Conservation (phyloP, 1,140 invertebrate genomes). For the Nymphalis io region DNA sequence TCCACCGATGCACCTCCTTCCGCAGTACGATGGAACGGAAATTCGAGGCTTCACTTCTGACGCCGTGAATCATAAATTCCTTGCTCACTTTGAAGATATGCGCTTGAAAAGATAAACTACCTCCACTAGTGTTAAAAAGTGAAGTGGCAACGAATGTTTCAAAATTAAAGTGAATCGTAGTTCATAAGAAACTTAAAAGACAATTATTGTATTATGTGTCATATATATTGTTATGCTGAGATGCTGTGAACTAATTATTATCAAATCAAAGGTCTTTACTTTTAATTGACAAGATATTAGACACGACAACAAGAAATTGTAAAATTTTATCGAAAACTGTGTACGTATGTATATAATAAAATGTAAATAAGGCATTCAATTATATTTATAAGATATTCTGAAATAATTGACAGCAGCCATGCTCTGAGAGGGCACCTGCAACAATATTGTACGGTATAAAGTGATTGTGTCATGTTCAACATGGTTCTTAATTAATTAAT, state of each 20-base stretch:
- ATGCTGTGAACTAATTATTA: background rate
- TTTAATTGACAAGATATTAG: slow-evolving; percentile 2
- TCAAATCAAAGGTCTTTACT: background rate
- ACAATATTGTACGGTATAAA: slow-evolving; percentile 29
- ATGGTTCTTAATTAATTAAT: slow-evolving; percentile 37
- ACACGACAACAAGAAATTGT: slow-evolving; percentile 14
- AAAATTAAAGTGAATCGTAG: background rate
- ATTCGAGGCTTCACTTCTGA: slow-evolving; percentile 51
- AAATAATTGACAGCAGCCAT: background rate
- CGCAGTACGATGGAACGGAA: slow-evolving; percentile 51
- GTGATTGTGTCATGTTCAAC: slow-evolving; percentile 37
- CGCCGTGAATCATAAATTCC: slow-evolving; percentile 22
- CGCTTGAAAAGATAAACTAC: slow-evolving; percentile 5
- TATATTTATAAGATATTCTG: slow-evolving; percentile 1
- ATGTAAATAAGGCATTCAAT: slow-evolving; percentile 18
- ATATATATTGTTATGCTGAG: background rate
- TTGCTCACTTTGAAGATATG: slow-evolving; percentile 26
- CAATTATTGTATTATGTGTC: slow-evolving; percentile 14
- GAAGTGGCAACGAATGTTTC: background rate
- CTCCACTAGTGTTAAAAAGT: slow-evolving; percentile 20
- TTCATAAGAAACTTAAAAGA: slow-evolving; percentile 22
- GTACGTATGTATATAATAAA: slow-evolving; percentile 13
- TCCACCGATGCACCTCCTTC: slow-evolving; percentile 43
- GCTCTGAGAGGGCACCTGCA: slow-evolving; percentile 14
- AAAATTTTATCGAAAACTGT: background rate